Evolutionary conservation across 2,888 invertebrate species (phyloP).

Genomic region (Tetragonisca angustula): DNA sequence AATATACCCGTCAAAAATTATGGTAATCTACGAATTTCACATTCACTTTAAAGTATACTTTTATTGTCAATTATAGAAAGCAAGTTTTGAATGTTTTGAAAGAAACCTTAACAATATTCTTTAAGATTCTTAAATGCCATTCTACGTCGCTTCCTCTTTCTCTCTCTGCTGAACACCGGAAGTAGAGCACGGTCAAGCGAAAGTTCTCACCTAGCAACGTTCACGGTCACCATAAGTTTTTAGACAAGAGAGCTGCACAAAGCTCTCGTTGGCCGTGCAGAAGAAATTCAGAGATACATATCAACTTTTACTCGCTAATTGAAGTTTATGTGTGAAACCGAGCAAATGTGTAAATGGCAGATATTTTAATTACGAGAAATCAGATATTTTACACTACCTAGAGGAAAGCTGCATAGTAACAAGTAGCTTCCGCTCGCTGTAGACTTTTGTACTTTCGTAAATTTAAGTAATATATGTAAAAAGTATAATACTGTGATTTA

Average conservation of each 20-base stretch:
- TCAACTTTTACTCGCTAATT: constrained; percentile 9
- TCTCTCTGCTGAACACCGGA: constrained; percentile 56
- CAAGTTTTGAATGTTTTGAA: neutral
- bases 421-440: neutral
- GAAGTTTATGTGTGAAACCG: neutral
- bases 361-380: neutral
- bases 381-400: neutral
- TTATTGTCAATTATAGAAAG: constrained; percentile 13
- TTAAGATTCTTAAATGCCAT: neutral
- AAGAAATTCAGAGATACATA: neutral
- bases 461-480: too few species aligned
- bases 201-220: constrained; percentile 64
- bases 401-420: neutral
- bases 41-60: too few species aligned
- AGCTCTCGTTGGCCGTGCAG: neutral
- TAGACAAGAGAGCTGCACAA: neutral
- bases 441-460: too few species aligned
- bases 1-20: too few species aligned
- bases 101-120: too few species aligned
- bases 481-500: too few species aligned
- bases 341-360: neutral
- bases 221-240: constrained; percentile 55
- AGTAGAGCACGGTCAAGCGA: constrained; percentile 68
- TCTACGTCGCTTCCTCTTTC: constrained; percentile 25
- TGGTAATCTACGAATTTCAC: too few species aligned